Conservation (phyloP, 1,140 invertebrate genomes). For the Patella vulgata region DNA sequence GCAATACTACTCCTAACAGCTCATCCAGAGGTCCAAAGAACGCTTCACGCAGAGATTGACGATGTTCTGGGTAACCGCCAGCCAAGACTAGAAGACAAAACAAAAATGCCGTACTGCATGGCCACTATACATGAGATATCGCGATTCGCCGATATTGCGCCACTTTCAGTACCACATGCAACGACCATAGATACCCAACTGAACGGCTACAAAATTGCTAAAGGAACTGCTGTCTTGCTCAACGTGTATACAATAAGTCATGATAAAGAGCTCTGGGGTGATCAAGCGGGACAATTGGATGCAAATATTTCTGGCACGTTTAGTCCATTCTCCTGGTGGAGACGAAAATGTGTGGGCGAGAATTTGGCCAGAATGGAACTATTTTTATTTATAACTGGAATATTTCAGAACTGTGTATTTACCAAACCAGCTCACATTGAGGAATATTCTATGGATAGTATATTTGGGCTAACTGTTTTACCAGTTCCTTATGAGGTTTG, state of each 20-base stretch:
- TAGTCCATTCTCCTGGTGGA: too few relatives aligned
- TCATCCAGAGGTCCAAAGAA: constrained; percentile 77
- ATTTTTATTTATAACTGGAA: constrained; percentile 21
- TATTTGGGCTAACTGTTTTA: constrained; percentile 3
- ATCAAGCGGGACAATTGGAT: too few relatives aligned
- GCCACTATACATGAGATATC: constrained; percentile 39
- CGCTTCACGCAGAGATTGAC: constrained; percentile 83
- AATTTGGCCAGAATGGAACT: constrained; percentile 24
- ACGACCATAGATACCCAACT: constrained; percentile 46
- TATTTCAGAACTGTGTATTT: constrained; percentile 24
- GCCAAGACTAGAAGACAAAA: constrained; percentile 66
- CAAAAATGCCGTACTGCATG: constrained; percentile 27
- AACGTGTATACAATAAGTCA: constrained; percentile 49
- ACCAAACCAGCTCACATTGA: constrained; percentile 18
- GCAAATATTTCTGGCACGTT: too few relatives aligned
- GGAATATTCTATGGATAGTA: constrained; percentile 9
- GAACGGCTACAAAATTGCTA: constrained; percentile 53
- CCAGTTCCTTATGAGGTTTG: constrained; percentile 17
- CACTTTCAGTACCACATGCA: constrained; percentile 58
- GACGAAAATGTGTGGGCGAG: constrained; percentile 30
- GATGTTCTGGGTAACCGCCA: constrained; percentile 82
- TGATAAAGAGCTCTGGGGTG: constrained; percentile 70
- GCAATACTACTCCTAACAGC: constrained; percentile 82
- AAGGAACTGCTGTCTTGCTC: constrained; percentile 50
- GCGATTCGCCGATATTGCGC: constrained; percentile 45